Percentiles rank a stretch among this genome's conserved stretches.
Conservation (phyloP, 2,797 vertebrate genomes). For the Neopelma chrysocephalum region DNA sequence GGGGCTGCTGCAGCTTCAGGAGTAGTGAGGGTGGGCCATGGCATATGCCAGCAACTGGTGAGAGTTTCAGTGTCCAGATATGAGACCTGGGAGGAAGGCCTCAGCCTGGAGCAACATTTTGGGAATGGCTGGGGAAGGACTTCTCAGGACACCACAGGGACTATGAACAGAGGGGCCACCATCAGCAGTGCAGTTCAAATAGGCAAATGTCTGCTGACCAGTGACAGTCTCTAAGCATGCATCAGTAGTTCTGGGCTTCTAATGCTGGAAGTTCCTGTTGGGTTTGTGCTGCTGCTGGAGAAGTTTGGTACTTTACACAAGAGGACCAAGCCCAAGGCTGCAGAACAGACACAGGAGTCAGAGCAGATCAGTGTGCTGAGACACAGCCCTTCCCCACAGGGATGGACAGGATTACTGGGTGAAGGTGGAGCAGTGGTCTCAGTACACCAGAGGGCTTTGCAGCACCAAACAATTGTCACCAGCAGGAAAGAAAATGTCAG, state of each 20-base stretch:
- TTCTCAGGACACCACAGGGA: accelerated
- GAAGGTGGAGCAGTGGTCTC: neutral
- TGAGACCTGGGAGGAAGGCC: accelerated
- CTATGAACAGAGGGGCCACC: accelerated
- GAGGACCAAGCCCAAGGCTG: neutral
- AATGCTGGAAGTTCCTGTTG: neutral
- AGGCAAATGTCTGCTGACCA: neutral
- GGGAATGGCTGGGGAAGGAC: accelerated
- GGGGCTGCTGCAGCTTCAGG: too few species aligned
- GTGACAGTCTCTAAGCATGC: neutral
- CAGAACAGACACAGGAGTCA: accelerated
- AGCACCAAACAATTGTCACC: neutral
- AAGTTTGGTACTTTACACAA: neutral
- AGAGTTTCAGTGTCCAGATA: neutral
- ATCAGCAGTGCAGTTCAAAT: accelerated
- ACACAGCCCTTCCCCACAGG: accelerated
- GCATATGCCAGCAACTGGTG: accelerated
- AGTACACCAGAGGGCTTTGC: neutral
- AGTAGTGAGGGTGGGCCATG: accelerated
- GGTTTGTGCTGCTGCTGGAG: neutral
- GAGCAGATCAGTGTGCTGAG: accelerated
- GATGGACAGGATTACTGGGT: neutral
- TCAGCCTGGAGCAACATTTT: accelerated
- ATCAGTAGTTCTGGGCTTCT: neutral
- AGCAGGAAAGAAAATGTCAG: neutral